Conservation (phyloP, 92 coral and sea anemone species). For the Siderastrea siderea region DNA sequence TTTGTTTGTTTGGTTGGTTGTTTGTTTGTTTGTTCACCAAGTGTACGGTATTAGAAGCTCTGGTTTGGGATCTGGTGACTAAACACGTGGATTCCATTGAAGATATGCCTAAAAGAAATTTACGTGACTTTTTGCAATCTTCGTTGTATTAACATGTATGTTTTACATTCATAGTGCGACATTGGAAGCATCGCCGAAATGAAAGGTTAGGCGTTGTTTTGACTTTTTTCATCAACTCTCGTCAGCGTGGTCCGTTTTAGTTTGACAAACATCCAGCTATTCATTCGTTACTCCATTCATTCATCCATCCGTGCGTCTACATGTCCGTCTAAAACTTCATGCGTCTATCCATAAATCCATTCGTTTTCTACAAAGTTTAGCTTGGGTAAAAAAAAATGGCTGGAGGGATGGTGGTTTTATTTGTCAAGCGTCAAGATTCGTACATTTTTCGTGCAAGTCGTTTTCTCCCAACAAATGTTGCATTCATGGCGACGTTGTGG, state of each 20-base stretch:
- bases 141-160: neutral
- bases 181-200: constrained; percentile 85
- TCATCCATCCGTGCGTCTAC: neutral
- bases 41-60: no score
- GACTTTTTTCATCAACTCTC: neutral
- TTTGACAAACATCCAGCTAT: neutral
- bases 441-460: no score
- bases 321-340: neutral
- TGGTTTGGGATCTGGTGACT: no score
- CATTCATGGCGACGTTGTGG: no score
- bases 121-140: neutral
- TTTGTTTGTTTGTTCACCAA: no score
- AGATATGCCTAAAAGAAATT: no score
- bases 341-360: neutral
- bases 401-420: no score
- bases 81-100: no score
- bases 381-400: no score
- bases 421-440: no score
- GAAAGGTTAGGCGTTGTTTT: constrained; percentile 67
- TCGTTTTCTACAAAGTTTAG: neutral
- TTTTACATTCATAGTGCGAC: constrained; percentile 78
- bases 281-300: neutral
- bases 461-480: no score
- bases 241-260: neutral
- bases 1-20: no score